These are phyloP conservation scores for Notamacropus eugenii DNA, from an alignment of 2,797 vertebrate genomes.

Conservation along the genomic window DNA sequence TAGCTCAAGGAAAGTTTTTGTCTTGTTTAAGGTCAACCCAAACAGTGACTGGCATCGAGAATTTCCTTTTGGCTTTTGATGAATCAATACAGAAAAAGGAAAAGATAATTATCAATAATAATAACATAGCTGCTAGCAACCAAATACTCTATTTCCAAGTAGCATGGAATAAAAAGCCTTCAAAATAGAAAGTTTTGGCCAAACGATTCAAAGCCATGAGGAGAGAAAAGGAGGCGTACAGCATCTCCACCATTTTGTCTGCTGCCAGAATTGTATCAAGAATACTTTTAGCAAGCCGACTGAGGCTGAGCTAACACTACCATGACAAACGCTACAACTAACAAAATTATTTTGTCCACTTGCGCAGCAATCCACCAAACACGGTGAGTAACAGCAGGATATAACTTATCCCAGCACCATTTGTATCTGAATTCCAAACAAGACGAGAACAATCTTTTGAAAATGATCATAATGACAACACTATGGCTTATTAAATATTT, in stretches of 20 bases:
- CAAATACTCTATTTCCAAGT: not conserved
- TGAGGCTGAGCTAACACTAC: not conserved
- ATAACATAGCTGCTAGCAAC: not conserved
- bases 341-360: not conserved
- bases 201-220: not conserved
- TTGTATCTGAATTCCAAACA: not conserved
- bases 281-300: not conserved
- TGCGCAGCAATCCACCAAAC: not conserved
- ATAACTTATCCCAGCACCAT: not conserved
- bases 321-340: not conserved
- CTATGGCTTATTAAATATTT: not conserved
- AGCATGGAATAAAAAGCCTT: not conserved
- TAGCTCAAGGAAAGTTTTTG: not conserved
- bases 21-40: no score
- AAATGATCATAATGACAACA: not conserved
- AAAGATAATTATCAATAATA: not conserved
- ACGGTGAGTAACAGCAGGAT: not conserved
- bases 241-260: not conserved
- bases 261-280: not conserved
- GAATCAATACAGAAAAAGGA: not conserved
- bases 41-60: not conserved
- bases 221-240: not conserved
- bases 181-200: not conserved
- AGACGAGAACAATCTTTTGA: not conserved
- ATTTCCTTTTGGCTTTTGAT: not conserved